Evolutionary conservation across 2,888 invertebrate species (phyloP), one percentile per base, ranked within the genome.

Genomic region (Heliconius charithonia): DNA sequence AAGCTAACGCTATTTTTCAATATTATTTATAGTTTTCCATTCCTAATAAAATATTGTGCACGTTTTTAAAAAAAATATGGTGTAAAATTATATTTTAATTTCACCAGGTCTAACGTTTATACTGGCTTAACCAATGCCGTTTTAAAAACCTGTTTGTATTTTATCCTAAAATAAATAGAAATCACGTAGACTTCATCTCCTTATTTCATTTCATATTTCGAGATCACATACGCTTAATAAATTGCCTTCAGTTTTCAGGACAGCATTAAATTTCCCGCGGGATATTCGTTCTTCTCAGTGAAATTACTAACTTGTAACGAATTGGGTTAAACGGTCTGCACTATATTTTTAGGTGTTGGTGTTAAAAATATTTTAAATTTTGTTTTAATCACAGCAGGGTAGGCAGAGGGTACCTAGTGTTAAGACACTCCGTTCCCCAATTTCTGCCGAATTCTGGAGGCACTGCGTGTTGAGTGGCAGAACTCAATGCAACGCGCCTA

Each of bases 191-290:
- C n/a, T 32, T 56, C 7, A n/a, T n/a, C n/a, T 16, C 72, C 4
- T 45, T 22, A 10, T 37, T 63, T 41, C 25, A 37, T 41, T 63
- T 27, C 63, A 41, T 63, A 2, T 74, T 63, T 41, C 41, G 27
- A 25, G 63, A 41, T 74, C 78, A 81, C 76, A 77, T 71, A 62
- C 76, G 78, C 62, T 81, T 79, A 81, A 80, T 80, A 80, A 81
- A 81, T 81, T 81, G 75, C 75, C 69, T 80, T 78, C 78, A 80
- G 80, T 80, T 78, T 80, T 80, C 80, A 81, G 71, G 81, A 81
- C 78, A 27, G 77, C 66, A 77, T 81, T 79, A 77, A 78, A 81
- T 81, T 81, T 81, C 81, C 81, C 81, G 29, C 19, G 69, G 76
- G 81, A 75, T 29, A 32, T 69, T 16, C 51, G 80, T n/a, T 72